A percentile compares a stretch with the other conserved stretches of the same genome.
These are phyloP conservation scores for Burhinus oedicnemus DNA, from an alignment of 2,113 vertebrate species.

Conservation along the genomic window DNA sequence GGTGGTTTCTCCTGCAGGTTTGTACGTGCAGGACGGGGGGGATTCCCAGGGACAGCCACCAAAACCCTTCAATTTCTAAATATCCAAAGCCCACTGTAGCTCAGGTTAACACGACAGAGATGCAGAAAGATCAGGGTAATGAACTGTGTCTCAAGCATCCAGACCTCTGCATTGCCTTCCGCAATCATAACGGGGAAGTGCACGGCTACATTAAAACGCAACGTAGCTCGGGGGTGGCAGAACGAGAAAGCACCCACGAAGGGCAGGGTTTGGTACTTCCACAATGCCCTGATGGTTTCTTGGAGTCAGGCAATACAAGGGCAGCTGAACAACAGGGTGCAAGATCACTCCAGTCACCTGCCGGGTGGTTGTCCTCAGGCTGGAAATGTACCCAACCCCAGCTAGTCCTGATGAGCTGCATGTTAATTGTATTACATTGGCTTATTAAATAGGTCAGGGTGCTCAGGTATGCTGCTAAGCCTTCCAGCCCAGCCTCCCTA, in stretches of 20 bases:
- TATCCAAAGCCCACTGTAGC: background rate
- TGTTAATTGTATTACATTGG: background rate
- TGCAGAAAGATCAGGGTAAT: background rate
- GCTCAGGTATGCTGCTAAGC: background rate
- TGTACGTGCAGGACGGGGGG: accelerated
- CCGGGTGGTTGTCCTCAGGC: background rate
- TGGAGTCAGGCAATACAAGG: background rate
- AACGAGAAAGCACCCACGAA: background rate
- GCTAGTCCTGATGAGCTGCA: background rate
- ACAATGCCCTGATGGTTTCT: accelerated
- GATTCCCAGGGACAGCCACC: background rate
- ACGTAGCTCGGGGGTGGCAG: accelerated
- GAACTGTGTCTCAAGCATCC: background rate
- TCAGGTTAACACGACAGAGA: accelerated
- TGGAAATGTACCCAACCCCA: background rate
- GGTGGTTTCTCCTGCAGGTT: background rate
- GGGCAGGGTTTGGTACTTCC: background rate
- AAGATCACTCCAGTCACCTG: background rate
- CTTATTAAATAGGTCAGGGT: background rate
- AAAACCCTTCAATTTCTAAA: background rate
- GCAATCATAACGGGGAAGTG: background rate
- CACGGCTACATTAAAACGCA: background rate
- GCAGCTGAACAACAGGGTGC: background rate
- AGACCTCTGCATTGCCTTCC: background rate
- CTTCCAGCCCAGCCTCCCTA: background rate